Conservation (phyloP, 2,888 invertebrate genomes). For the Parnassius orleans region DNA sequence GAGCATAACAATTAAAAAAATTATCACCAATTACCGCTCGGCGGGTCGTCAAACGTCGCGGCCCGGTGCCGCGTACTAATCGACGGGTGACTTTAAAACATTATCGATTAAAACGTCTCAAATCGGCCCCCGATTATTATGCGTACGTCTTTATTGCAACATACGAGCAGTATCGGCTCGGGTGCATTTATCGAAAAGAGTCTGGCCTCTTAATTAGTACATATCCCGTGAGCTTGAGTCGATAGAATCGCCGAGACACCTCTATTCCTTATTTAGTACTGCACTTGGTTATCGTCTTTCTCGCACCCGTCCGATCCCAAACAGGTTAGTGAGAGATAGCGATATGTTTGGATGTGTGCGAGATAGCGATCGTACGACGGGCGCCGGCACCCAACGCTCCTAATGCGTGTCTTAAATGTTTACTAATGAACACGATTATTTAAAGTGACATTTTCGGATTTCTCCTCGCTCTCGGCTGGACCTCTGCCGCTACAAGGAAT, state of each 20-base stretch:
- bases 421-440: conserved; percentile 80
- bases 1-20: conserved; percentile 61
- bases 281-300: conserved; percentile 32
- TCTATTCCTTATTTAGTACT: conserved; percentile 54
- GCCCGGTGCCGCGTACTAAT: conserved; percentile 68
- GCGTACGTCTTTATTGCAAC: conserved; percentile 64
- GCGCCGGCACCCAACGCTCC: conserved; percentile 74
- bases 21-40: conserved; percentile 64
- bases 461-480: conserved; percentile 49
- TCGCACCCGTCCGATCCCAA: conserved; percentile 33
- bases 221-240: conserved; percentile 56
- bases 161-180: conserved; percentile 38
- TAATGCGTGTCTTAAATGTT: conserved; percentile 79
- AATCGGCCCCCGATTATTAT: conserved; percentile 54
- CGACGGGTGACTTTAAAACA: conserved; percentile 50
- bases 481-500: conserved; percentile 36
- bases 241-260: conserved; percentile 71
- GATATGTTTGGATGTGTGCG: conserved; percentile 45
- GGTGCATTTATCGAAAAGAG: conserved; percentile 46
- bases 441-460: conserved; percentile 78
- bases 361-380: conserved; percentile 64
- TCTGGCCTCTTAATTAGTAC: conserved; percentile 71
- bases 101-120: conserved; percentile 59
- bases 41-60: conserved; percentile 58
- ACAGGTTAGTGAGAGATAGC: conserved; percentile 45